phyloP scores from a whole-genome alignment of 2,888 invertebrate species.

The Phortica magna region DNA sequence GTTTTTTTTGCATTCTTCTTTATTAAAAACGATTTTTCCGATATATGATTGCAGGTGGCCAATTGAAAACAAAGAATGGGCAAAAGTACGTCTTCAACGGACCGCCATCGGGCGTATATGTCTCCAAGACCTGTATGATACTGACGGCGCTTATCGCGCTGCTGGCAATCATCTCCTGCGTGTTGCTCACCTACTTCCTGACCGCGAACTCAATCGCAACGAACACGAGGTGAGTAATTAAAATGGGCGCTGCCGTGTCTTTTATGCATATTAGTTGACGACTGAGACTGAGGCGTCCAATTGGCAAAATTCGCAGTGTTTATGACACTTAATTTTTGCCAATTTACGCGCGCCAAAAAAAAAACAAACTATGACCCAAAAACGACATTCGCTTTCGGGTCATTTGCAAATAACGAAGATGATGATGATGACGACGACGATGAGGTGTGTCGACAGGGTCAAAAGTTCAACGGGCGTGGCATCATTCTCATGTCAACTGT shows the following conservation, averaged over 20 bases:
- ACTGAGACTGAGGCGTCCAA: not conserved
- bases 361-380: not conserved
- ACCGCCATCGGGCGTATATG: slow-evolving; percentile 74
- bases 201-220: slow-evolving; percentile 61
- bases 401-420: too few relatives aligned
- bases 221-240: slow-evolving; percentile 66
- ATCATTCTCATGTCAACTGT: slow-evolving; percentile 14
- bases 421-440: not conserved
- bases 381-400: too few relatives aligned
- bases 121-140: slow-evolving; percentile 73
- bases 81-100: slow-evolving; percentile 78
- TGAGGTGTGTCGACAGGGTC: slow-evolving; percentile 61
- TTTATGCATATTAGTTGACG: not conserved
- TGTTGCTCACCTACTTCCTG: slow-evolving; percentile 75
- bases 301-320: slow-evolving; percentile 7
- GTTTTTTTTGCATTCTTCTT: slow-evolving; percentile 12
- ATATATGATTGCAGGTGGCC: slow-evolving; percentile 72
- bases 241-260: not conserved
- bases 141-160: slow-evolving; percentile 68
- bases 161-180: slow-evolving; percentile 70
- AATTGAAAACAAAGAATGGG: slow-evolving; percentile 78
- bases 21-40: not conserved
- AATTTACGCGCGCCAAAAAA: not conserved
- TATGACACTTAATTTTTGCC: not conserved
- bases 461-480: slow-evolving; percentile 37